phyloP scores from a whole-genome alignment of 2,113 vertebrate species.

The Desmodus rotundus region DNA sequence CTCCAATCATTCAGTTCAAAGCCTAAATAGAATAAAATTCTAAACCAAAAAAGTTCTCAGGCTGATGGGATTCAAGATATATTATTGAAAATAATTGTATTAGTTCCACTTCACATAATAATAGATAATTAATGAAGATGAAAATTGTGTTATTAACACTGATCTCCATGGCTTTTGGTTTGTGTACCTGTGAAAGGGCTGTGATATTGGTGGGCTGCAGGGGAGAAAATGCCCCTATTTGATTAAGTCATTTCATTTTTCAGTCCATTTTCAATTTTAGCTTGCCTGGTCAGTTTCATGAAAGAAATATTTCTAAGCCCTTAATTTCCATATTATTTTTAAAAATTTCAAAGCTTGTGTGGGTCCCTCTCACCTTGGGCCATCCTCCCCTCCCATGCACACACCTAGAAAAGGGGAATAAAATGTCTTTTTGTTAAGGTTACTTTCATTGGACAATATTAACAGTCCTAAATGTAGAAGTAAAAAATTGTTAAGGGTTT shows the following conservation, averaged over 20 bases:
- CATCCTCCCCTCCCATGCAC: not conserved
- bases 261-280: not conserved
- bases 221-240: not conserved
- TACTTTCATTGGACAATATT: not conserved
- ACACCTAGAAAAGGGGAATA: not conserved
- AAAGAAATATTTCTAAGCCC: not conserved
- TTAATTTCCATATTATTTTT: not conserved
- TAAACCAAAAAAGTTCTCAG: not conserved
- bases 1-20: not conserved
- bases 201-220: not conserved
- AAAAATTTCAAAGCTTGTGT: not conserved
- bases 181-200: not conserved
- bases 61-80: not conserved
- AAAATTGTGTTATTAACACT: not conserved
- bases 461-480: not conserved
- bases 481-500: not conserved
- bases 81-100: not conserved
- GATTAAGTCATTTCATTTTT: not conserved
- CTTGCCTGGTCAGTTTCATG: not conserved
- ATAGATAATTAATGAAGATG: not conserved
- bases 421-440: not conserved
- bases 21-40: not conserved
- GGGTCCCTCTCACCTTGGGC: not conserved
- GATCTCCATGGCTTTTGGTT: not conserved
- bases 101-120: not conserved